Conservation (phyloP, 2,888 invertebrate species). For the Eupithecia dodoneata region DNA sequence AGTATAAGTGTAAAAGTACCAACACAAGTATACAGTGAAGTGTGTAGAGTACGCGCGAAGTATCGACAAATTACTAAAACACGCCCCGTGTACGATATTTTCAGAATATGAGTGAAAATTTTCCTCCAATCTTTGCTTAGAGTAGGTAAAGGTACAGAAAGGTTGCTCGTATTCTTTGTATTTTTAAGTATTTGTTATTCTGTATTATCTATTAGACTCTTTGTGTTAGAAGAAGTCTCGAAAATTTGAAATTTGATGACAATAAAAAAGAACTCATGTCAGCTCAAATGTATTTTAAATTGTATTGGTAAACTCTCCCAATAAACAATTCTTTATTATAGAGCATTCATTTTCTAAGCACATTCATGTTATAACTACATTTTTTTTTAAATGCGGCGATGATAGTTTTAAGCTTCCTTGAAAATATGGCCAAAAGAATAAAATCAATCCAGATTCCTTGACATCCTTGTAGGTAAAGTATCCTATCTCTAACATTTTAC, state of each 20-base stretch:
- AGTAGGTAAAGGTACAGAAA: slow-evolving; percentile 38
- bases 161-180: not conserved
- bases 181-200: too few species aligned
- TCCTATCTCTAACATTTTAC: slow-evolving; percentile 49
- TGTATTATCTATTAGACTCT: too few species aligned
- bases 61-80: slow-evolving; percentile 67
- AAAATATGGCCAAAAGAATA: too few species aligned
- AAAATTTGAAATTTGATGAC: too few species aligned
- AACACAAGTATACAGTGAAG: slow-evolving; percentile 32
- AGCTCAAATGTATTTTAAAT: not conserved
- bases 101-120: slow-evolving; percentile 65
- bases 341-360: too few species aligned
- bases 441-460: too few species aligned
- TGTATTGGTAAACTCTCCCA: not conserved
- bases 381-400: too few species aligned
- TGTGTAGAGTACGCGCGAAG: slow-evolving; percentile 40
- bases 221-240: too few species aligned
- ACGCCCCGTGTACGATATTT: slow-evolving; percentile 59
- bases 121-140: slow-evolving; percentile 52
- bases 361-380: too few species aligned
- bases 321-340: too few species aligned
- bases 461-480: not conserved
- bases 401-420: too few species aligned
- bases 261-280: not conserved
- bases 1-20: slow-evolving; percentile 22